A percentile compares a stretch with the other conserved stretches of the same genome.
Evolutionary conservation across 35 echinoderm and acorn worm genomes (phyloP).

Genomic region (Diadema setosum): DNA sequence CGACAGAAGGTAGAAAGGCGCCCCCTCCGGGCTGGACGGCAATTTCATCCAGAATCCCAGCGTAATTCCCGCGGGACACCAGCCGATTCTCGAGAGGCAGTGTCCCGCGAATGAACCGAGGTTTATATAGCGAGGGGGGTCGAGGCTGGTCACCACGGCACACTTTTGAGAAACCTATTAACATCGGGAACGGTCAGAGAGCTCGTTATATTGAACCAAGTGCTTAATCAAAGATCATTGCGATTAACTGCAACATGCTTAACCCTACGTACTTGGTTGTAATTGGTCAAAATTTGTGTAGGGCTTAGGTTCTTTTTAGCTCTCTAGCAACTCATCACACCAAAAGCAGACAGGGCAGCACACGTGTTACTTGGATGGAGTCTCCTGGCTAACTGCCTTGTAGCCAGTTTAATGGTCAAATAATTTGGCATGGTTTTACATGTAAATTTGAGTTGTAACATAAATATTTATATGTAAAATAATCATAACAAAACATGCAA

Average conservation of each 20-base stretch:
- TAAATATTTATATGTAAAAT: too few relatives aligned
- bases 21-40: background rate
- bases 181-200: background rate
- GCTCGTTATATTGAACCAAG: background rate
- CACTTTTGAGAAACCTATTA: background rate
- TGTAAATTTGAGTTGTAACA: too few relatives aligned
- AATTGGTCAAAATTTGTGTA: too few relatives aligned
- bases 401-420: too few relatives aligned
- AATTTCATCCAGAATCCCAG: background rate
- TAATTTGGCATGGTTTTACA: too few relatives aligned
- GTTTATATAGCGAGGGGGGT: background rate
- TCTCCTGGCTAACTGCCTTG: too few relatives aligned
- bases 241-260: background rate
- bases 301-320: too few relatives aligned
- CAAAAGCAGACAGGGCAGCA: too few relatives aligned
- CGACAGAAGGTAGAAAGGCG: too few relatives aligned
- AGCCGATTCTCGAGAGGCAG: background rate
- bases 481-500: too few relatives aligned
- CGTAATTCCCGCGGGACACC: background rate
- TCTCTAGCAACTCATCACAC: too few relatives aligned
- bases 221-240: background rate
- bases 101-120: background rate
- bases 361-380: too few relatives aligned
- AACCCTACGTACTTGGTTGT: background rate
- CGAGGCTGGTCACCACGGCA: background rate